Conservation (phyloP, 1,140 invertebrate species). For the Grapholita molesta region DNA sequence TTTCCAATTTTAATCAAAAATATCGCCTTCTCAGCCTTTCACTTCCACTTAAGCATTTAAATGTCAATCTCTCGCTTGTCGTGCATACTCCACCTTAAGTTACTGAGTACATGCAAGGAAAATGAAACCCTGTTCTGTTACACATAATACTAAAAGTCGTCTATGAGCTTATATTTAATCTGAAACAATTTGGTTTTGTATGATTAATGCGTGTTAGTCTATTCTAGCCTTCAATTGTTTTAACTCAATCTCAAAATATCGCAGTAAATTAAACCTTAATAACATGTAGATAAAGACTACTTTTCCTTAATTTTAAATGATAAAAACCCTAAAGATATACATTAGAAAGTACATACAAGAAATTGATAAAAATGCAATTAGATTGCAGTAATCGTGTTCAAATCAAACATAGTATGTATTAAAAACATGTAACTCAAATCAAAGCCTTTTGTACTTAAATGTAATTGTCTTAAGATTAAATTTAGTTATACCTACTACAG, state of each 20-base stretch:
- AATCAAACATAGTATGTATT: conserved; percentile 18
- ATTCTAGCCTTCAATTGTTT: conserved; percentile 14
- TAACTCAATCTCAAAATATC: neutral
- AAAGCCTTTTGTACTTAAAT: conserved; percentile 2
- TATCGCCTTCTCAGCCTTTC: conserved; percentile 64
- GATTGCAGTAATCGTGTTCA: conserved; percentile 46
- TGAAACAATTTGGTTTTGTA: conserved; percentile 54
- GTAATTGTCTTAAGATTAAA: conserved; percentile 3
- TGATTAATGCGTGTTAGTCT: conserved; percentile 54
- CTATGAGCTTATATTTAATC: conserved; percentile 23
- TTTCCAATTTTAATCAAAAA: conserved; percentile 76
- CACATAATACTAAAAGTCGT: neutral
- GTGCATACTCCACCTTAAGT: conserved; percentile 48
- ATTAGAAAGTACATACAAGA: conserved; percentile 60
- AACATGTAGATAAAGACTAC: conserved; percentile 19
- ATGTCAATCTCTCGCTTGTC: conserved; percentile 64
- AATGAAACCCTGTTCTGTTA: conserved; percentile 22
- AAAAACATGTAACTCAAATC: neutral
- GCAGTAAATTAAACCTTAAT: conserved; percentile 25
- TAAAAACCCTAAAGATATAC: conserved; percentile 41
- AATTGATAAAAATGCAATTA: conserved; percentile 62
- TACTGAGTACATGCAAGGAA: neutral
- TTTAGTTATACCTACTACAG: neutral
- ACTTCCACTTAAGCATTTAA: conserved; percentile 73
- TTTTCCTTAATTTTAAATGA: conserved; percentile 22